Base-by-base conservation (phyloP, 2,113 vertebrate genomes). In the Nyctibius bracteatus region DNA sequence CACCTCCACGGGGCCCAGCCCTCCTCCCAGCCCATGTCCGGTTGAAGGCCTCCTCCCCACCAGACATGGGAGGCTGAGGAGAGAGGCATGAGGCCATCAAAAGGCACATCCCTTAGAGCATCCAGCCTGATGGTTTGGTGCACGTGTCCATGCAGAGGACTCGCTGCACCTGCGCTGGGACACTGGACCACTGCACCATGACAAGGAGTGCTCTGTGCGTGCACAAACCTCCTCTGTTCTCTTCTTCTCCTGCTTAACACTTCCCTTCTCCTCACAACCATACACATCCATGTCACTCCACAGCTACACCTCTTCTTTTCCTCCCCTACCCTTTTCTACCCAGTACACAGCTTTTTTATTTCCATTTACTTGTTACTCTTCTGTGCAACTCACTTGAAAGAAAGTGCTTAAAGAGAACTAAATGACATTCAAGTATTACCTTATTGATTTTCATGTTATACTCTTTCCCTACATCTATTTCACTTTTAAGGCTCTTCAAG, bases 81-180 rank as follows among this genome's bases (percentile, higher is more conserved):
- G n/a, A 84, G 63, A 87, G 14, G 37, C 59, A 65, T 0, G 0
- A 74, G 17, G 16, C 12, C 14, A 58, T 21, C 1, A 2, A 78
- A 47, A 18, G 10, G 10, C 33, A 43, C 0, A 2, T 30, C 54
- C 22, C 22, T 68, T 8, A 27, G 37, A 0, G 0, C 6, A 18
- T 43, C 33, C 35, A 66, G 13, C 22, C 31, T 39, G 16, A 14
- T 28, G 22, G 12, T 30, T 54, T 49, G 27, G 11, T 41, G 41
- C 13, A 2, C 12, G 20, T 41, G 33, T 18, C 43, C 52, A 5
- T 6, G 51, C 39, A 80, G 39, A 86, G 57, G 25, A 67, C 47
- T 31, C 0, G 0, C 35, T 75, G 80, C 16, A 58, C 4, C 3
- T 39, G 16, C 0, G 0, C 46, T 19, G 65, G 30, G 21, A 57